Percentiles rank a stretch among this genome's conserved stretches.
These are phyloP conservation scores for Cyaniris semiargus DNA, from an alignment of 2,888 invertebrate species.

Conservation along the genomic window DNA sequence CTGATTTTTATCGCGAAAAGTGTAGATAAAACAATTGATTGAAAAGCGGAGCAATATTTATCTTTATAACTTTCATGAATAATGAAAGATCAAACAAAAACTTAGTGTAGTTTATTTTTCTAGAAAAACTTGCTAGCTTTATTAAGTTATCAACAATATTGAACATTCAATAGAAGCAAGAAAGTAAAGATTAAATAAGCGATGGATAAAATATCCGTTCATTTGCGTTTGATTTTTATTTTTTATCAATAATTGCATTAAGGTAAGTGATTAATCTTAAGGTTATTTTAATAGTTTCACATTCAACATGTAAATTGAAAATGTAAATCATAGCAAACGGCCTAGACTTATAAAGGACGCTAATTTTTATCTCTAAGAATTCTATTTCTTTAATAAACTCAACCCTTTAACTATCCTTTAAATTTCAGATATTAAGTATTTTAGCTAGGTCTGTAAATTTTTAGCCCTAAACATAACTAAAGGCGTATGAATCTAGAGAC, in stretches of 20 bases:
- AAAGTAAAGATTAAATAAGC: background rate
- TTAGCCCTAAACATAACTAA: no score
- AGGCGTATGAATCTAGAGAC: no score
- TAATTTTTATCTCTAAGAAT: background rate
- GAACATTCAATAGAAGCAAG: background rate
- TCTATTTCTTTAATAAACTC: background rate
- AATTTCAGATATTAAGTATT: background rate
- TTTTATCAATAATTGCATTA: constrained; percentile 15
- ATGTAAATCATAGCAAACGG: background rate
- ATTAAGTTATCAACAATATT: background rate
- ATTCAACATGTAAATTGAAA: constrained; percentile 15
- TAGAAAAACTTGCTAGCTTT: background rate
- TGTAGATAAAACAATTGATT: background rate
- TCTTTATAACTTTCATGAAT: background rate
- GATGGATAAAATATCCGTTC: background rate
- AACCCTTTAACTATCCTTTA: background rate
- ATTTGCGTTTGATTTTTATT: background rate
- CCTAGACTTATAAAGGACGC: background rate
- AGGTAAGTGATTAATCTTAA: background rate
- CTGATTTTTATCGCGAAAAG: background rate
- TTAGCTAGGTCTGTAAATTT: background rate
- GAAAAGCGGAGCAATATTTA: background rate
- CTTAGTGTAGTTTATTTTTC: background rate
- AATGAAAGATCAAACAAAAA: constrained; percentile 1
- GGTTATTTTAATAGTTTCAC: background rate